Evolutionary conservation across 1,140 invertebrate genomes (phyloP).

Genomic region (honey bee (Apis mellifera)): Amel_HAv3.1 CM009945.2:5472501-5473000

Average conservation of each 20-base stretch:
- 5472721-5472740: not conserved
- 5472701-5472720: not conserved
- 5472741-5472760: too few relatives aligned
- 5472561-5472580: slow-evolving; percentile 6
- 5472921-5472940: too few relatives aligned
- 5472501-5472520: too few relatives aligned
- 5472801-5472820: not conserved
- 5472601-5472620: not conserved
- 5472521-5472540: not conserved
- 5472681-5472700: not conserved
- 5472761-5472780: not conserved
- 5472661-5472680: not conserved
- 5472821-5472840: not conserved
- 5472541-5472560: slow-evolving; percentile 8
- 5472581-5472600: not conserved
- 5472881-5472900: not conserved
- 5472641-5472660: not conserved
- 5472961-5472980: not conserved
- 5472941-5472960: not conserved
- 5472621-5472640: not conserved
- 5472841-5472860: not conserved
- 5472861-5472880: not conserved
- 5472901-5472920: not conserved
- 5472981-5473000: not conserved
- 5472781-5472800: not conserved